These are phyloP conservation scores for Nezara viridula DNA, from an alignment of 2,888 invertebrate genomes.

Conservation along the genomic window DNA sequence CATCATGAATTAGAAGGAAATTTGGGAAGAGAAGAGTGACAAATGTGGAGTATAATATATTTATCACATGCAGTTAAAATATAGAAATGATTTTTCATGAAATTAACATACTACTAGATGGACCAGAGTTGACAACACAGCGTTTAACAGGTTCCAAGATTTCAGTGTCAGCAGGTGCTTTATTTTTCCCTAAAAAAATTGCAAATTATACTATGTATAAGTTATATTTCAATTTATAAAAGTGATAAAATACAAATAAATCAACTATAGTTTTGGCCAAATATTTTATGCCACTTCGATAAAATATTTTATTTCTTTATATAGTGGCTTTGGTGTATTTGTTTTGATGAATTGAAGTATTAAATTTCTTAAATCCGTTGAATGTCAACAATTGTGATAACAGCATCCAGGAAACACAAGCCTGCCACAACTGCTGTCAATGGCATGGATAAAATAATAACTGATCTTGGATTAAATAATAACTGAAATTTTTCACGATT, in stretches of 20 bases:
- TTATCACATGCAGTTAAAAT: background rate
- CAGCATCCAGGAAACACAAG: too few species aligned
- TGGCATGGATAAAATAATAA: too few species aligned
- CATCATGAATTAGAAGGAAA: background rate
- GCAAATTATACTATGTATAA: background rate
- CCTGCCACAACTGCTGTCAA: too few species aligned
- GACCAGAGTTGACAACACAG: background rate
- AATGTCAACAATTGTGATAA: background rate
- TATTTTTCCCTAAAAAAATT: background rate
- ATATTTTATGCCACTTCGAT: background rate
- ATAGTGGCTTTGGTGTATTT: background rate
- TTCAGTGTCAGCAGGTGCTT: background rate
- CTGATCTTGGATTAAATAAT: background rate
- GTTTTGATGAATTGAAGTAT: background rate
- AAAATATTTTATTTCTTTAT: background rate
- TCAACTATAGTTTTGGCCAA: background rate
- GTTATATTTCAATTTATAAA: background rate
- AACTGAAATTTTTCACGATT: too few species aligned
- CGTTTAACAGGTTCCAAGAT: background rate
- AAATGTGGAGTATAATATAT: background rate
- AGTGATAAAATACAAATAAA: background rate
- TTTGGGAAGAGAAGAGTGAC: background rate
- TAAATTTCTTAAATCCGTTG: background rate
- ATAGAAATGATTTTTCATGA: background rate
- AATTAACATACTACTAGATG: background rate